phyloP scores from a whole-genome alignment of 2,888 invertebrate species.

The Danaus chrysippus region DNA sequence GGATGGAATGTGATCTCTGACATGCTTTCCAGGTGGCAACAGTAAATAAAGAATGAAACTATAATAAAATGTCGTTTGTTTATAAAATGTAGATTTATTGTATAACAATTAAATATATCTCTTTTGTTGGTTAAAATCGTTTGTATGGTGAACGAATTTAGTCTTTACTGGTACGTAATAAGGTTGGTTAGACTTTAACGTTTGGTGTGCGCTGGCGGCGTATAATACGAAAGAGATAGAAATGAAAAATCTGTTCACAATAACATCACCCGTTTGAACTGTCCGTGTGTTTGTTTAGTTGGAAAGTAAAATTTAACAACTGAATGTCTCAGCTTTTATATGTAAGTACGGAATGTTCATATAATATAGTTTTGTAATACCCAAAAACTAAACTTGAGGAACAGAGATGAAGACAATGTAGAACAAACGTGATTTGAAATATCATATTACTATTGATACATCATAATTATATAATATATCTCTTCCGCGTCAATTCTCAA shows the following conservation, averaged over 20 bases:
- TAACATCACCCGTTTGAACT: conserved; percentile 50
- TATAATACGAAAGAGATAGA: conserved; percentile 42
- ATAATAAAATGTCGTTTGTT: conserved; percentile 4
- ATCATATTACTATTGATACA: too few species aligned
- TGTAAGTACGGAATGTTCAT: conserved; percentile 34
- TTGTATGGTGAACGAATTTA: neutral
- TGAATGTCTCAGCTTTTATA: conserved; percentile 47
- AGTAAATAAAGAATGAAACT: neutral
- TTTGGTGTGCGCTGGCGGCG: conserved; percentile 17
- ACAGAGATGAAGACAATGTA: too few species aligned
- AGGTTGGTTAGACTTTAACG: conserved; percentile 5
- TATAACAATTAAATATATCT: conserved; percentile 15
- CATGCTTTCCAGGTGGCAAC: neutral
- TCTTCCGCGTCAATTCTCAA: neutral
- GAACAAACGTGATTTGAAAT: too few species aligned
- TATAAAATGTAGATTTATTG: conserved; percentile 5
- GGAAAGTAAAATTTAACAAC: conserved; percentile 53
- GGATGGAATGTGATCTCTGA: neutral
- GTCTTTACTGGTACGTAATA: conserved; percentile 6
- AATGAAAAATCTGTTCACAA: conserved; percentile 48
- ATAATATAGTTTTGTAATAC: conserved; percentile 38
- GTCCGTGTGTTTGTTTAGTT: conserved; percentile 59
- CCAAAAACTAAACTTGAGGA: conserved; percentile 35
- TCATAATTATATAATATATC: neutral
- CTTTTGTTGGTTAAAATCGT: conserved; percentile 22